These are phyloP conservation scores for Sinocyclocheilus grahami DNA, from an alignment of 2,113 vertebrate genomes.

Conservation along the genomic window DNA sequence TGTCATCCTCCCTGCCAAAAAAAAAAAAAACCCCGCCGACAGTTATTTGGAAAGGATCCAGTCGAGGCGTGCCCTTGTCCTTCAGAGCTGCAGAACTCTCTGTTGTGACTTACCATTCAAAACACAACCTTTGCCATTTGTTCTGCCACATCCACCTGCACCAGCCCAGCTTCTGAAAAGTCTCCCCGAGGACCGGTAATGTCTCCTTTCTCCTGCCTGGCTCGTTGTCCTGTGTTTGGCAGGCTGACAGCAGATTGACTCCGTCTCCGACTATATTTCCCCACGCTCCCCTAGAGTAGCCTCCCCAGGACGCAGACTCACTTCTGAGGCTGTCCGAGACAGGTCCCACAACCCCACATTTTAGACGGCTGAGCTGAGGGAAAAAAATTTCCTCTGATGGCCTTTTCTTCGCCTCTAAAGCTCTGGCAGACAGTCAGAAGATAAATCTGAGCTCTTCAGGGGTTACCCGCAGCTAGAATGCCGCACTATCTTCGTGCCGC, in stretches of 20 bases:
- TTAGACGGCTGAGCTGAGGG: neutral
- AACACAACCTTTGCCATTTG: constrained; percentile 24
- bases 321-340: constrained; percentile 8
- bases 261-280: constrained; percentile 1
- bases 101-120: constrained; percentile 19
- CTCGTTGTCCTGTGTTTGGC: constrained; percentile 18
- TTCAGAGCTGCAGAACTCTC: constrained; percentile 5
- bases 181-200: constrained; percentile 31
- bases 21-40: neutral
- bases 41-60: constrained; percentile 36
- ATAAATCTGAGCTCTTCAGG: constrained; percentile 45
- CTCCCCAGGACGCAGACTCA: neutral
- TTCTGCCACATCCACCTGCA: constrained; percentile 35
- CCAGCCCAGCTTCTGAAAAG: constrained; percentile 18
- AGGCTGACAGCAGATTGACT: constrained; percentile 37
- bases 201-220: constrained; percentile 35
- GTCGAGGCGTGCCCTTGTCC: constrained; percentile 32
- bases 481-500: neutral
- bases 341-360: neutral
- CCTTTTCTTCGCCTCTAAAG: constrained; percentile 33
- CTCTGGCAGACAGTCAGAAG: constrained; percentile 45
- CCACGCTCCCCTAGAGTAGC: constrained; percentile 4
- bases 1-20: constrained; percentile 18
- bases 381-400: constrained; percentile 39
- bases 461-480: constrained; percentile 24